A percentile compares a stretch with the other conserved stretches of the same genome.
phyloP scores from a whole-genome alignment of 2,797 vertebrate genomes.

The Sciaenops ocellatus region DNA sequence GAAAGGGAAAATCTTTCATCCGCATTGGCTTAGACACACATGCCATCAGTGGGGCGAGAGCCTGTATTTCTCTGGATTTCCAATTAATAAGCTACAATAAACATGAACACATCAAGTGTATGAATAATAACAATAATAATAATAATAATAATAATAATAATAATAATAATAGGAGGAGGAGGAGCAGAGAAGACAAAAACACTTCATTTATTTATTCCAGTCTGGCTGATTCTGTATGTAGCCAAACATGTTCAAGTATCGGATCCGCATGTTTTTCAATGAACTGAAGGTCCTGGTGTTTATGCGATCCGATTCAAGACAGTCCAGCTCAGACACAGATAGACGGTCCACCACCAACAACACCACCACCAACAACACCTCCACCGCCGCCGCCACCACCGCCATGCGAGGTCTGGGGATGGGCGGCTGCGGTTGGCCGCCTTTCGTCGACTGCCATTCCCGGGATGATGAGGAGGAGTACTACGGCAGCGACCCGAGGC shows the following conservation, averaged over 20 bases:
- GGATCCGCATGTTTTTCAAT: slow-evolving; percentile 98
- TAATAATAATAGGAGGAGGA: slow-evolving; percentile 2
- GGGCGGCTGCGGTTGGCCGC: slow-evolving; percentile 94
- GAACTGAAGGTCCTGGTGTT: slow-evolving; percentile 97
- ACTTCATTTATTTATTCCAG: slow-evolving; percentile 37
- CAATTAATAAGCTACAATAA: slow-evolving; percentile 15
- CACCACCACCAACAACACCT: too few relatives aligned
- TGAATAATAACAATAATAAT: slow-evolving; percentile 36
- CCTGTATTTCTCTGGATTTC: slow-evolving; percentile 45
- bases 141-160: slow-evolving; percentile 26
- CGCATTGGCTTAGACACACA: slow-evolving; percentile 82
- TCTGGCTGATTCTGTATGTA: slow-evolving; percentile 71
- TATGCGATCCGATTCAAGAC: slow-evolving; percentile 92
- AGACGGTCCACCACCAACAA: slow-evolving; percentile 67
- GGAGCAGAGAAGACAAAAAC: neutral
- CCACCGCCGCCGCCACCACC: slow-evolving; percentile 42
- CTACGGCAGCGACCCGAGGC: slow-evolving; percentile 90
- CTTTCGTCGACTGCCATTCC: slow-evolving; percentile 91
- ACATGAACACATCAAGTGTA: slow-evolving; percentile 26
- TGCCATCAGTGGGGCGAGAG: slow-evolving; percentile 76
- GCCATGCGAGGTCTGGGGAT: slow-evolving; percentile 87
- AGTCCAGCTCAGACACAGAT: slow-evolving; percentile 89
- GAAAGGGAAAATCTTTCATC: slow-evolving; percentile 78
- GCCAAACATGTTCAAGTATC: slow-evolving; percentile 96
- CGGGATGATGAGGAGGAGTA: slow-evolving; percentile 94